Evolutionary conservation across 2,888 invertebrate species (phyloP).

Genomic region (Selenia dentaria): DNA sequence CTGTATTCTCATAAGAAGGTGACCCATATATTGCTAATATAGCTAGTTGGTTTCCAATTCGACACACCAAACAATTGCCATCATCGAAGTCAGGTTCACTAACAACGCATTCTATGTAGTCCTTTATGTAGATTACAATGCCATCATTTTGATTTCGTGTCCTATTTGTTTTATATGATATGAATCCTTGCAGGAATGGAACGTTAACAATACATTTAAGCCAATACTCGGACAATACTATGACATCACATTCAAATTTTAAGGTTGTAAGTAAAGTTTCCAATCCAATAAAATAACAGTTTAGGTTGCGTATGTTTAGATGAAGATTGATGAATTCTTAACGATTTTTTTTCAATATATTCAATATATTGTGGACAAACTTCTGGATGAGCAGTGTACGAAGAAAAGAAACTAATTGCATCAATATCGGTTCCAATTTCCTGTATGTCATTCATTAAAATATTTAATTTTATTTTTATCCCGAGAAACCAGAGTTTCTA

Average conservation of each 20-base stretch:
- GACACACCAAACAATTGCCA: neutral
- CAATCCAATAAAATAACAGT: neutral
- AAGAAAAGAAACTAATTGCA: neutral
- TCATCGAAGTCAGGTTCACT: neutral
- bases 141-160: neutral
- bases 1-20: slow-evolving; percentile 6
- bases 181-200: neutral
- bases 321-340: neutral
- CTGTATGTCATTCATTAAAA: neutral
- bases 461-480: no score
- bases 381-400: neutral
- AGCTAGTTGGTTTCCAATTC: neutral
- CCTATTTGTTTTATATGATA: neutral
- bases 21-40: slow-evolving; percentile 27
- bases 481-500: no score
- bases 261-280: neutral
- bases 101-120: neutral
- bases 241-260: neutral
- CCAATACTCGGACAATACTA: neutral
- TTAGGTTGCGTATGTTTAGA: neutral
- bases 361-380: neutral
- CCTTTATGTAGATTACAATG: neutral
- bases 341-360: neutral
- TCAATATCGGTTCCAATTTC: neutral
- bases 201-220: neutral